Evolutionary conservation across 2,797 vertebrate genomes (phyloP), one percentile per base, ranked within the genome.

Genomic region (Vultur gryphus): DNA sequence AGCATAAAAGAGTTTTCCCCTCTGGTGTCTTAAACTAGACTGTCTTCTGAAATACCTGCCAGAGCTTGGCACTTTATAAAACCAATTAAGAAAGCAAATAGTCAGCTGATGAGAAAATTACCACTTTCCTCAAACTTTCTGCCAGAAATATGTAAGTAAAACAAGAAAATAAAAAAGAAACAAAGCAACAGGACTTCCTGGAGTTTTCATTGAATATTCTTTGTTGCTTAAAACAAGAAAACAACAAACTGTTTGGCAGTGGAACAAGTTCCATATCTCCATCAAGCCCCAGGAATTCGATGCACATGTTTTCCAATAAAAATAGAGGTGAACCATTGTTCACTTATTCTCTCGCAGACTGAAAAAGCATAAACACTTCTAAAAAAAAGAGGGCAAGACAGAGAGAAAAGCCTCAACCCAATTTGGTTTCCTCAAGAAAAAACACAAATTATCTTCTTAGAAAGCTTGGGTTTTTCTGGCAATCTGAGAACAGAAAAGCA

Each of bases 261-360:
- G 37, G 58, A 86, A 82, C 58, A 95, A 93, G 61, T 35, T 78
- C 46, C 84, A 89, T 95, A 93, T 91, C 84, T 92, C 52, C 72
- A 95, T 66, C 65, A 92, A 71, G 77, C 46, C 54, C 77, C 66
- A 82, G 55, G 69, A 95, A 94, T 95, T 64, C 6, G 1, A 76
- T 84, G 83, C 80, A 82, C 62, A 64, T 81, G 89, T 77, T 94
- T 37, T 89, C 82, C 61, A 77, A 85, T 87, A 91, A 94, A 96
- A 96, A 97, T 64, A 95, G 78, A 84, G 0, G 33, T 48, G 75
- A 89, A 77, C 58, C 49, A 81, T 33, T 90, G 71, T 87, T 95
- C 31, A 64, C 10, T 72, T 71, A 55, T 43, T 75, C 58, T 83
- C 69, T 49, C 72, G 31, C 35, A 78, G 35, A 85, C 70, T 72